Conservation (phyloP, 2,113 vertebrate genomes). For the Brachyhypopomus occidentalis region DNA sequence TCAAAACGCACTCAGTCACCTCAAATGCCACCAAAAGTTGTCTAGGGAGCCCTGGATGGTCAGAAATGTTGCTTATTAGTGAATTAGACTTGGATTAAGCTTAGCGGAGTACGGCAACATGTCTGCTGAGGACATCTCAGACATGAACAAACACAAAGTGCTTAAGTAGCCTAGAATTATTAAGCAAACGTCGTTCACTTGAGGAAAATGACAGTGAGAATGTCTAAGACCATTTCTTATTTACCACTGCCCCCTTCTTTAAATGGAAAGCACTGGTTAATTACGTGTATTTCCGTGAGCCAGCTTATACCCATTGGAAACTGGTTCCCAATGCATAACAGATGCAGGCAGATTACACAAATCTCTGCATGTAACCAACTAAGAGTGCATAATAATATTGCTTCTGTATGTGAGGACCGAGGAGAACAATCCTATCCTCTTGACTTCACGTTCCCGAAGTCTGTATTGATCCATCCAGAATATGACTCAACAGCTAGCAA, state of each 20-base stretch:
- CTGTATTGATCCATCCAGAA: conserved; percentile 39
- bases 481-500: conserved; percentile 46
- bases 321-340: conserved; percentile 52
- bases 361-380: conserved; percentile 52
- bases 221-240: background rate
- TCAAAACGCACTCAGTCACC: no score
- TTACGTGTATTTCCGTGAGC: conserved; percentile 16
- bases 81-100: no score
- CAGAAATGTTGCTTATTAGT: no score
- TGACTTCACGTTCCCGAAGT: conserved; percentile 19
- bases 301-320: conserved; percentile 40
- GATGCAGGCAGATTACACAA: conserved; percentile 48
- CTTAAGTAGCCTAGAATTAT: background rate
- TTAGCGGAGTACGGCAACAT: no score
- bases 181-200: background rate
- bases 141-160: background rate
- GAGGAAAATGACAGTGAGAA: background rate
- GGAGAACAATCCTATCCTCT: conserved; percentile 19
- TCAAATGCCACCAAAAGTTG: no score
- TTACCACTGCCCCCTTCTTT: background rate
- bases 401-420: conserved; percentile 23
- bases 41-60: no score
- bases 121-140: background rate
- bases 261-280: conserved; percentile 26
- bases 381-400: conserved; percentile 38